phyloP scores from a whole-genome alignment of 2,113 vertebrate species.

The Hemiprocne comata region DNA sequence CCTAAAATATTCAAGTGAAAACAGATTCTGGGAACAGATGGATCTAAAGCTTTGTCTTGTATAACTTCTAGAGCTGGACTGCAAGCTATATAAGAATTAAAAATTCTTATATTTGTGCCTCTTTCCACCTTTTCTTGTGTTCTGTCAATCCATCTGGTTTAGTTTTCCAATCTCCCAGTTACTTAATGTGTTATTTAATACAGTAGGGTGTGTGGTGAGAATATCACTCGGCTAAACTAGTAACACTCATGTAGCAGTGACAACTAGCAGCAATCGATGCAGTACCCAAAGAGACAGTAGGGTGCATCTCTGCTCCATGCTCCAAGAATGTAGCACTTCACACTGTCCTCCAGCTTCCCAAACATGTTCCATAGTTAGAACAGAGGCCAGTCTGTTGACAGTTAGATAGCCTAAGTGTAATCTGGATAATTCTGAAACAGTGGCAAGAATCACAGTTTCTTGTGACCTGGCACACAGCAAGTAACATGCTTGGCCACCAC shows the following conservation, averaged over 20 bases:
- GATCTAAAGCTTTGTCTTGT: background rate
- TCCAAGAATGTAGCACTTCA: constrained; percentile 5
- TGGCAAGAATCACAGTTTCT: constrained; percentile 37
- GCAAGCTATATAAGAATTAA: background rate
- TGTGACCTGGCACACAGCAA: constrained; percentile 48
- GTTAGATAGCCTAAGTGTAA: constrained; percentile 2
- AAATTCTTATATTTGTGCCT: background rate
- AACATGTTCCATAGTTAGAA: background rate
- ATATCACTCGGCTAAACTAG: background rate
- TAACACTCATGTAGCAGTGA: background rate
- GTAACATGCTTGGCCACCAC: background rate
- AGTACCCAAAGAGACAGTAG: constrained; percentile 41
- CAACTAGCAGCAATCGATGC: background rate
- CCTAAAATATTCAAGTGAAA: constrained; percentile 1
- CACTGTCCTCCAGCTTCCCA: background rate
- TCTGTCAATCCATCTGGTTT: background rate
- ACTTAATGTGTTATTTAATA: background rate
- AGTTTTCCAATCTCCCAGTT: background rate
- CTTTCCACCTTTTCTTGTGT: background rate
- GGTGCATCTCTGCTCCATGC: constrained; percentile 55
- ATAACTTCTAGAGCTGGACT: background rate
- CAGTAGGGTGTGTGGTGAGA: background rate
- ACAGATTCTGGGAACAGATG: background rate
- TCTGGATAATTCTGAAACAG: constrained; percentile 18
- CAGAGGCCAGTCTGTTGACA: constrained; percentile 24